A percentile compares a stretch with the other conserved stretches of the same genome.
These are phyloP conservation scores for Microtus oregoni DNA, from an alignment of 2,113 vertebrate genomes.

Conservation along the genomic window DNA sequence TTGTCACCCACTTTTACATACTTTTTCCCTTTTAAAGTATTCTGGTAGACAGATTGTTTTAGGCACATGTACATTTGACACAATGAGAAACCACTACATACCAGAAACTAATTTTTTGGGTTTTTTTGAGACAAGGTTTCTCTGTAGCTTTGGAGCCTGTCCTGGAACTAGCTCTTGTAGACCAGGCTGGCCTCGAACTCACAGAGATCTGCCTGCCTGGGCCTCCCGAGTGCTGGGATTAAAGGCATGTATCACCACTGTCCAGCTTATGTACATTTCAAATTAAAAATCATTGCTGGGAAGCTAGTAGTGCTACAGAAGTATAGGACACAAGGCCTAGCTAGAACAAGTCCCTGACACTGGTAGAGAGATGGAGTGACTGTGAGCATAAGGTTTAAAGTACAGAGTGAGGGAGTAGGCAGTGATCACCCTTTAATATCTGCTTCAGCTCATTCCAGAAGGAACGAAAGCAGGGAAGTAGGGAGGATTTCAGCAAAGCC, in stretches of 20 bases:
- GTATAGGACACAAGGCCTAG: background rate
- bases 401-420: background rate
- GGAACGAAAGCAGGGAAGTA: conserved; percentile 9
- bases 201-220: too few relatives aligned
- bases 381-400: conserved; percentile 36
- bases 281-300: conserved; percentile 11
- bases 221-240: too few relatives aligned
- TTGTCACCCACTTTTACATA: background rate
- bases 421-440: background rate
- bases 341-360: background rate
- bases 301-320: conserved; percentile 45
- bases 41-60: background rate
- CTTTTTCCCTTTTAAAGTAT: background rate
- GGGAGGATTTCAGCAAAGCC: conserved; percentile 47
- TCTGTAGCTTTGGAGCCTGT: too few relatives aligned
- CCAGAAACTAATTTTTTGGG: background rate
- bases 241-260: background rate
- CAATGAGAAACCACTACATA: background rate
- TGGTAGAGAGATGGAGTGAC: background rate
- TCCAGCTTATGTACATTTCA: background rate
- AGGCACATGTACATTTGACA: background rate
- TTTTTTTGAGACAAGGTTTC: background rate
- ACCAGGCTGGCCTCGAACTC: too few relatives aligned
- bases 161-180: too few relatives aligned
- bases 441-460: conserved; percentile 41